These are phyloP conservation scores for Hyperoplus lanceolatus DNA, from an alignment of 2,797 vertebrate genomes.

Conservation along the genomic window DNA sequence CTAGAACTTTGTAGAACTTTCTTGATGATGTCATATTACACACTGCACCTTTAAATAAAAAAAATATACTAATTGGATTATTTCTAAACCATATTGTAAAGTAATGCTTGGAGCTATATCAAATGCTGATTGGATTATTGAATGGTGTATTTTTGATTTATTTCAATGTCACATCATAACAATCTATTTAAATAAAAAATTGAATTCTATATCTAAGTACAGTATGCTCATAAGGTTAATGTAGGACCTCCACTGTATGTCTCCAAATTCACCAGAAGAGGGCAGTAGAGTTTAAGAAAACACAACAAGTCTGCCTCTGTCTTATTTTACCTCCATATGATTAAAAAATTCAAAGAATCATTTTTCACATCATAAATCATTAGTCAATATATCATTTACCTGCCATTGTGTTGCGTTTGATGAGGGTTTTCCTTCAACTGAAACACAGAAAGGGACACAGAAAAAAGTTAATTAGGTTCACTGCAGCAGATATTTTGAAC, in stretches of 20 bases:
- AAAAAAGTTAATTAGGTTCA: conserved; percentile 14
- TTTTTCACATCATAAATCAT: background rate
- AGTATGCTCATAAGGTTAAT: background rate
- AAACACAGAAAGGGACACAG: conserved; percentile 55
- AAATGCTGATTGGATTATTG: background rate
- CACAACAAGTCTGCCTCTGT: too few relatives aligned
- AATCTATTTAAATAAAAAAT: background rate
- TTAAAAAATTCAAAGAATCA: background rate
- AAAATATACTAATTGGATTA: background rate
- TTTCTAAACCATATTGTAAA: background rate
- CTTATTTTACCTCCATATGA: background rate
- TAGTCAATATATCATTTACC: conserved; percentile 69
- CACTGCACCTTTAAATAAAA: background rate
- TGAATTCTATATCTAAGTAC: background rate
- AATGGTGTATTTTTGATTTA: background rate
- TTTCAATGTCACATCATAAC: background rate
- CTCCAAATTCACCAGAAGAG: conserved; percentile 66
- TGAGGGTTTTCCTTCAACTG: conserved; percentile 67
- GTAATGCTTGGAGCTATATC: background rate
- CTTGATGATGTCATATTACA: too few relatives aligned
- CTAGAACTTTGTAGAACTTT: too few relatives aligned
- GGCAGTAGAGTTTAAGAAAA: conserved; percentile 57
- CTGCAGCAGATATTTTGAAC: background rate
- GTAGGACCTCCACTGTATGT: conserved; percentile 25
- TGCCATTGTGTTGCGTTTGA: conserved; percentile 82